Base-by-base conservation (phyloP, 2,113 vertebrate species). In the Hyaena hyaena region DNA sequence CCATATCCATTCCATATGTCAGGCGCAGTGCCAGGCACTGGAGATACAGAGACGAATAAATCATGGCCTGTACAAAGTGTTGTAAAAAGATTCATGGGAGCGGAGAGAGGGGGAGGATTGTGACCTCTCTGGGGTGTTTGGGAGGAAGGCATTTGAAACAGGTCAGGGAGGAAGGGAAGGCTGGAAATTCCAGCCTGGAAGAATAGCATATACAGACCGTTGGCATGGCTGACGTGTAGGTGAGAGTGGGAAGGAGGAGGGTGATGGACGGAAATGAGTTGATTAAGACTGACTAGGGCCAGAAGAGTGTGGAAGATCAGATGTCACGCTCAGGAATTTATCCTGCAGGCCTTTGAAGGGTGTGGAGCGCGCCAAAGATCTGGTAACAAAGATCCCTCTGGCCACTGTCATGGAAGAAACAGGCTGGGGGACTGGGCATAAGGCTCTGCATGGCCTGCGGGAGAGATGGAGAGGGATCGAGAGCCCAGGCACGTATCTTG, bases 1-100 rank as follows among this genome's bases (percentile, higher is more conserved):
- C 39, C 31, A 10, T 35, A 58, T 83, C 71, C 43, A 61, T 94
- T 86, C 50, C 3, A 2, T 35, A 7, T 21, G 66, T 53, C 95
- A 93, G 96, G 90, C 88, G 88, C 2, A 0, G 85, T 74, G 97
- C 88, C 88, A 79, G 91, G 80, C 43, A 3, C 65, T 8, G 63
- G 65, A 76, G 81, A 24, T 31, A 7, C 0, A 23, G n/a, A 45
- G 45, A 17, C 4, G 2, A 84, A 69, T 83, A 80, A 88, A 71
- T 77, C 85, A 39, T 4, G 1, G 85, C 69, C 58, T 16, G 4
- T 43, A 66, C 24, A 15, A 53, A 63, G 85, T 82, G 28, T n/a
- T 11, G 0, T 35, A 16, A 53, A 71, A 68, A 68, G 71, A 77
- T 71, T 79, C 69, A 35, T 69, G 74, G n/a, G 76, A 79, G 28